phyloP scores from a whole-genome alignment of 2,797 vertebrate genomes.

The Poecilia picta region DNA sequence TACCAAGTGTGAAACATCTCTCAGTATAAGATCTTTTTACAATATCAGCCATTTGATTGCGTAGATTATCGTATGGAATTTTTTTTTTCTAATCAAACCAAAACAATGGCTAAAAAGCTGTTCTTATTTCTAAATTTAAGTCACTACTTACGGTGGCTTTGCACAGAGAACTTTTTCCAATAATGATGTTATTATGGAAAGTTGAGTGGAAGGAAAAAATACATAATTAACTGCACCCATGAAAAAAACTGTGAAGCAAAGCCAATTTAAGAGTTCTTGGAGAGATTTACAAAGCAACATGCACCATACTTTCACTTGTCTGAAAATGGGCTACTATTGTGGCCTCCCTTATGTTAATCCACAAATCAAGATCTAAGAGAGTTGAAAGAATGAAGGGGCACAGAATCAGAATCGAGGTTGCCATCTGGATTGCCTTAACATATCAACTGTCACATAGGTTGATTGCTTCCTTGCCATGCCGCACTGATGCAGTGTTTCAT shows the following conservation, averaged over 20 bases:
- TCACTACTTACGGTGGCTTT: neutral
- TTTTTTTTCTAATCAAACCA: neutral
- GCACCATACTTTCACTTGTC: neutral
- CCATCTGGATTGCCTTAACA: neutral
- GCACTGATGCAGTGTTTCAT: neutral
- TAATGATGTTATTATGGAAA: neutral
- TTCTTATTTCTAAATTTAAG: neutral
- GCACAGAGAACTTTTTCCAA: neutral
- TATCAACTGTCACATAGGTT: neutral
- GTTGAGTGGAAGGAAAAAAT: constrained; percentile 4
- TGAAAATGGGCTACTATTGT: neutral
- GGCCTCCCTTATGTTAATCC: neutral
- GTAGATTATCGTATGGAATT: neutral
- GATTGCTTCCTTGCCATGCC: neutral
- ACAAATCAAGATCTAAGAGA: neutral
- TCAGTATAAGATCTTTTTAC: neutral
- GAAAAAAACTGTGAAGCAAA: neutral
- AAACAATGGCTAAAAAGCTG: neutral
- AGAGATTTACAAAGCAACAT: neutral
- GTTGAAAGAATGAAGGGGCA: neutral
- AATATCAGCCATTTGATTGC: neutral
- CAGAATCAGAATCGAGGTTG: neutral
- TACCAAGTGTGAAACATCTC: neutral
- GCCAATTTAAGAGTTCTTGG: neutral
- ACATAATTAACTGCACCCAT: neutral